phyloP scores from a whole-genome alignment of 2,888 invertebrate species.

The Clivina fossor region DNA sequence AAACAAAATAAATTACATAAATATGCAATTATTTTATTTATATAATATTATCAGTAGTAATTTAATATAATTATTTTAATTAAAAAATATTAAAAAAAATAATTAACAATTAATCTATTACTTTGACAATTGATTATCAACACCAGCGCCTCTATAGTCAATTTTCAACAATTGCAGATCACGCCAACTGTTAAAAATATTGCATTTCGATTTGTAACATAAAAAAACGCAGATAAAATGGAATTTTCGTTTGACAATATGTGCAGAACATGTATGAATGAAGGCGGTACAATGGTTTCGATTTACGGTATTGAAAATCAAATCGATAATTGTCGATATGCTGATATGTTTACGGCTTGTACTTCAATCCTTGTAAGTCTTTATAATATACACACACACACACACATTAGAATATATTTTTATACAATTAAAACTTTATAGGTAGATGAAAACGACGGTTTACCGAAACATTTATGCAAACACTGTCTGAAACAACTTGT shows the following conservation, averaged over 20 bases:
- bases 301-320: conserved; percentile 24
- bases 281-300: conserved; percentile 27
- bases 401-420: not conserved
- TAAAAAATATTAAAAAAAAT: no score
- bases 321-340: conserved; percentile 12
- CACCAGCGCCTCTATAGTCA: no score
- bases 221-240: conserved; percentile 9
- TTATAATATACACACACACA: not conserved
- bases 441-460: conserved; percentile 42
- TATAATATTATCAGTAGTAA: no score
- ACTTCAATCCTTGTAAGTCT: conserved; percentile 17
- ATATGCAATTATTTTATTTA: no score
- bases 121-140: no score
- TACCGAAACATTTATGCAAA: conserved; percentile 37
- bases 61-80: no score
- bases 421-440: conserved; percentile 28
- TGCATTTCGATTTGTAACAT: no score
- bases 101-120: no score
- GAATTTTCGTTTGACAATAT: conserved; percentile 33
- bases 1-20: no score
- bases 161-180: no score
- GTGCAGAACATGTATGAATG: conserved; percentile 34
- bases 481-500: conserved; percentile 36
- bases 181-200: no score
- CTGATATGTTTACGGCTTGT: conserved; percentile 33